A percentile compares a stretch with the other conserved stretches of the same genome.
Conservation (phyloP, 1,140 invertebrate genomes). For the honey bee (Apis mellifera) region DNA sequence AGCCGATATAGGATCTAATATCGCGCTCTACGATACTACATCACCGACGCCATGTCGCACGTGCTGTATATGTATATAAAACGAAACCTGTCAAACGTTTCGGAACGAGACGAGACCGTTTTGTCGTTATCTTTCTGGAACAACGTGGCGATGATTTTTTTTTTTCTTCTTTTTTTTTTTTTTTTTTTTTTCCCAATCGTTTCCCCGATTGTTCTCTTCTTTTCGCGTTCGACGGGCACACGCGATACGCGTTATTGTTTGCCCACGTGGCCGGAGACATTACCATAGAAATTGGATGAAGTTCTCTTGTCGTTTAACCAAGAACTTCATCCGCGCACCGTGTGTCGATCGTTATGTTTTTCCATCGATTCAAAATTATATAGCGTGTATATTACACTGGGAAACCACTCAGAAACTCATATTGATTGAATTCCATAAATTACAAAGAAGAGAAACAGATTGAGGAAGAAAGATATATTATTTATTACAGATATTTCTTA, state of each 20-base stretch:
- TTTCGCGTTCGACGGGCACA: neutral
- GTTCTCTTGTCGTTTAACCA: conserved; percentile 30
- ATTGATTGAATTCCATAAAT: neutral
- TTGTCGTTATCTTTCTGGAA: conserved; percentile 28
- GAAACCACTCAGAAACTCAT: no score
- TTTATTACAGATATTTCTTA: no score
- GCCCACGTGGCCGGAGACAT: conserved; percentile 5
- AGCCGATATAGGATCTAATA: conserved; percentile 69
- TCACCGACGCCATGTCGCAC: conserved; percentile 19
- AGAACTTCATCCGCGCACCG: no score
- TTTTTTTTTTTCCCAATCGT: conserved; percentile 25
- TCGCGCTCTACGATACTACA: conserved; percentile 51
- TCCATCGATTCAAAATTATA: neutral
- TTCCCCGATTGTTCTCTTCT: conserved; percentile 14
- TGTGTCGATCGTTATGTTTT: neutral
- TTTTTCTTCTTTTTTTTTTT: neutral
- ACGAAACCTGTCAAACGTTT: conserved; percentile 40
- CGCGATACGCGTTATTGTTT: conserved; percentile 23
- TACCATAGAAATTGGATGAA: conserved; percentile 46
- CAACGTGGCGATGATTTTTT: neutral
- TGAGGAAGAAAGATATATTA: no score
- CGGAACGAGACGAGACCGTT: conserved; percentile 16
- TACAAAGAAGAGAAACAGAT: no score
- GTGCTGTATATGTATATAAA: conserved; percentile 33
- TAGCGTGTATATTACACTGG: neutral